phyloP scores from a whole-genome alignment of 2,113 vertebrate genomes.

The Ceyx cyanopectus region DNA sequence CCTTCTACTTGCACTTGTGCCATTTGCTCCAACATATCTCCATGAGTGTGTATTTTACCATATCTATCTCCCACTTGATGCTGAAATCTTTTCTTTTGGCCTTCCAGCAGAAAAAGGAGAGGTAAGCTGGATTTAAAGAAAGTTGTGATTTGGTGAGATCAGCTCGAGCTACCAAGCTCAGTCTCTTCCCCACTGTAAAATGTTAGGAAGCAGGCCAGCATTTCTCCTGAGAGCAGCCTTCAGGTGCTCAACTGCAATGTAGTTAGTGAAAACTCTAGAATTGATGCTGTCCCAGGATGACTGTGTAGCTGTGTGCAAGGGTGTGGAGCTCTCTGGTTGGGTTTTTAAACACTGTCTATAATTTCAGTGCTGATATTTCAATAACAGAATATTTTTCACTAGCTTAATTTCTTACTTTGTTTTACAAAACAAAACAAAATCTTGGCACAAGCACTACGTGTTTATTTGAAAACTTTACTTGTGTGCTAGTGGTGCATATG shows the following conservation, averaged over 20 bases:
- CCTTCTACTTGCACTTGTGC: neutral
- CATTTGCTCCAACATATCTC: neutral
- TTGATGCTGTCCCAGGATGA: neutral
- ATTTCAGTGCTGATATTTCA: neutral
- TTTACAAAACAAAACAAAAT: neutral
- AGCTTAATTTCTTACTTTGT: neutral
- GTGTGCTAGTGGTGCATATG: neutral
- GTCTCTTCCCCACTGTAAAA: neutral
- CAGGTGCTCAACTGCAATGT: fast-evolving
- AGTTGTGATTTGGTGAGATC: neutral
- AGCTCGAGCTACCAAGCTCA: neutral
- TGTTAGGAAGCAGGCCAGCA: neutral
- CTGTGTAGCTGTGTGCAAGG: neutral
- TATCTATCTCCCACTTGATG: neutral
- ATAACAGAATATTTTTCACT: neutral
- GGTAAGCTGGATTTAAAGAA: neutral
- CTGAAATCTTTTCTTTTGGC: neutral
- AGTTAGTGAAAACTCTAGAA: neutral
- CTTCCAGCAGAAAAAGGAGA: neutral
- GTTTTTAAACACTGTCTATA: neutral
- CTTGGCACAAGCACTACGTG: neutral
- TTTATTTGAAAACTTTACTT: neutral
- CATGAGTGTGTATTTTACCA: neutral
- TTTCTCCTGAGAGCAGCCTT: neutral
- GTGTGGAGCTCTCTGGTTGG: neutral